Evolutionary conservation across 1,140 invertebrate genomes (phyloP).

Genomic region (Xylocopa sonorina): DNA sequence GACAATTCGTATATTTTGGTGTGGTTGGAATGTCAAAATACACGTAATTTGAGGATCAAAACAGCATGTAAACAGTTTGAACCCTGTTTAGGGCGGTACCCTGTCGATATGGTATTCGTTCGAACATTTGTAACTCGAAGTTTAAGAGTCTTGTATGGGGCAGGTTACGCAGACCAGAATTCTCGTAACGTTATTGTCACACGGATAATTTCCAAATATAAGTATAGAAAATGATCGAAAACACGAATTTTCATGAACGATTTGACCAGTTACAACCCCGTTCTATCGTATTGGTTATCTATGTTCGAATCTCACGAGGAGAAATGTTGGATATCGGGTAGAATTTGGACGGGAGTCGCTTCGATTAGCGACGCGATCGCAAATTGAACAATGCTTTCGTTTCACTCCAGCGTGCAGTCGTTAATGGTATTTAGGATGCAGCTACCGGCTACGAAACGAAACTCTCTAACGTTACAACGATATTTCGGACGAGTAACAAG

Average conservation of each 20-base stretch:
- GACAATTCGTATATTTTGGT: too few species aligned
- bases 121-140: too few species aligned
- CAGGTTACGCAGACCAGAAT: too few species aligned
- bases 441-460: background rate
- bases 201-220: too few species aligned
- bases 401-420: background rate
- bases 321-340: conserved; percentile 15
- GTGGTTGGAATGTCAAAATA: too few species aligned
- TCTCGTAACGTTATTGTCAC: too few species aligned
- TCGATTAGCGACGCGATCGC: background rate
- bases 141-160: too few species aligned
- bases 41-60: too few species aligned
- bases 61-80: too few species aligned
- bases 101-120: too few species aligned
- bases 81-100: too few species aligned
- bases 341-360: background rate
- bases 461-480: background rate
- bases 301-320: conserved; percentile 42
- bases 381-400: background rate
- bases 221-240: background rate
- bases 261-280: background rate
- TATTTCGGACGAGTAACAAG: background rate
- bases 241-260: background rate
- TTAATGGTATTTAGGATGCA: conserved; percentile 1
- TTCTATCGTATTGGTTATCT: conserved; percentile 48